Percentiles rank a stretch among this genome's conserved stretches.
phyloP scores from a whole-genome alignment of 2,113 vertebrate genomes.

The Pavo muticus region DNA sequence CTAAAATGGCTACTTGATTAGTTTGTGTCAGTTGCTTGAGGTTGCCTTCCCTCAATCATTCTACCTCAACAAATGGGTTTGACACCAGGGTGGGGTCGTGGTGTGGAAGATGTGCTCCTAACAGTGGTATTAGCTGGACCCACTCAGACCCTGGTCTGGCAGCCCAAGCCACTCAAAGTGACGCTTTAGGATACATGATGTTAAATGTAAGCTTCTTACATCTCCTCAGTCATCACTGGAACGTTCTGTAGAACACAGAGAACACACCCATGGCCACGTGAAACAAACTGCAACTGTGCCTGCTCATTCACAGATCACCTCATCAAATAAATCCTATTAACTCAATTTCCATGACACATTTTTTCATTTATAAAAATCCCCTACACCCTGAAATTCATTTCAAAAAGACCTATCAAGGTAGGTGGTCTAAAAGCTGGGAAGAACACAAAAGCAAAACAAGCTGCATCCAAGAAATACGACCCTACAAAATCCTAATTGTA shows the following conservation, averaged over 20 bases:
- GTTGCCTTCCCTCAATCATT: background rate
- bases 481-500: background rate
- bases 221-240: background rate
- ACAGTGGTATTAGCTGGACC: background rate
- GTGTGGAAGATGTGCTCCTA: background rate
- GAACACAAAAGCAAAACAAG: background rate
- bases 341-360: background rate
- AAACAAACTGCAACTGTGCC: background rate
- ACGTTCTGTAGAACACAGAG: background rate
- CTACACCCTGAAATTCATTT: background rate
- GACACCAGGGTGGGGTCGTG: accelerated
- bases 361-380: background rate
- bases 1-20: background rate
- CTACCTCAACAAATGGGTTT: accelerated
- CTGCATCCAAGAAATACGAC: background rate
- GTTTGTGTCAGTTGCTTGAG: background rate
- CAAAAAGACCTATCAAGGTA: background rate
- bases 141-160: background rate
- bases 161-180: background rate
- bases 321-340: background rate
- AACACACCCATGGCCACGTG: background rate
- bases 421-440: background rate
- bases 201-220: background rate
- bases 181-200: background rate
- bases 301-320: background rate